These are phyloP conservation scores for Myocastor coypus DNA, from an alignment of 2,113 vertebrate genomes.

Conservation along the genomic window DNA sequence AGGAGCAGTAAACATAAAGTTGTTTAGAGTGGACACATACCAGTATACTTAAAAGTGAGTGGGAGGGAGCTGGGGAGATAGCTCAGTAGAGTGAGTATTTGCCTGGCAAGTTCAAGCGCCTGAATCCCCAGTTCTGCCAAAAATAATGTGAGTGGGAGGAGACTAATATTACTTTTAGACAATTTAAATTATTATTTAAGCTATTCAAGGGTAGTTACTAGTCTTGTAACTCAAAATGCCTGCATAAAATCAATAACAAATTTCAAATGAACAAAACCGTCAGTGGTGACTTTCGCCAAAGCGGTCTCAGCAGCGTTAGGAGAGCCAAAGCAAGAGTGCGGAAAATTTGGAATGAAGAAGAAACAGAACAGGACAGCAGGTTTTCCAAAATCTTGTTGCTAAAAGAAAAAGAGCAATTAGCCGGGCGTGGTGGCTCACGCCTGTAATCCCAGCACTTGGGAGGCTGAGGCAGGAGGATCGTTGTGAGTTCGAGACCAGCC, in stretches of 20 bases:
- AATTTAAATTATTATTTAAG: background rate
- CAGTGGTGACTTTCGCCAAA: background rate
- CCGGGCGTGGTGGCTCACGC: no score
- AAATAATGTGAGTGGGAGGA: background rate
- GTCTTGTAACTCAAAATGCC: background rate
- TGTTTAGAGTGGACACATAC: background rate
- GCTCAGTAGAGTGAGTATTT: no score
- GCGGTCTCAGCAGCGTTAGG: background rate
- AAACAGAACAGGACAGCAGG: background rate
- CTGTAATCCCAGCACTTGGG: no score
- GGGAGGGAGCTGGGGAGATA: no score
- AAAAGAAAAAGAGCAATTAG: constrained; percentile 18
- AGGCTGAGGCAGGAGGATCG: no score
- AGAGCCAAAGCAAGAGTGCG: background rate
- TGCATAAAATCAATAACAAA: background rate
- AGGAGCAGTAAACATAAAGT: background rate
- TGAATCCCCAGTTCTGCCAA: no score
- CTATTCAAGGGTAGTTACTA: background rate
- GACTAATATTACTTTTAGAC: background rate
- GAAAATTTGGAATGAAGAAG: background rate
- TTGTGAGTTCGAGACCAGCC: no score
- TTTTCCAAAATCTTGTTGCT: constrained; percentile 46
- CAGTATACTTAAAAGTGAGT: background rate
- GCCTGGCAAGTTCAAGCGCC: no score
- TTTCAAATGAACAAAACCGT: constrained; percentile 22